Evolutionary conservation across 2,797 vertebrate species (phyloP).

Genomic region (Lagodon rhomboides): DNA sequence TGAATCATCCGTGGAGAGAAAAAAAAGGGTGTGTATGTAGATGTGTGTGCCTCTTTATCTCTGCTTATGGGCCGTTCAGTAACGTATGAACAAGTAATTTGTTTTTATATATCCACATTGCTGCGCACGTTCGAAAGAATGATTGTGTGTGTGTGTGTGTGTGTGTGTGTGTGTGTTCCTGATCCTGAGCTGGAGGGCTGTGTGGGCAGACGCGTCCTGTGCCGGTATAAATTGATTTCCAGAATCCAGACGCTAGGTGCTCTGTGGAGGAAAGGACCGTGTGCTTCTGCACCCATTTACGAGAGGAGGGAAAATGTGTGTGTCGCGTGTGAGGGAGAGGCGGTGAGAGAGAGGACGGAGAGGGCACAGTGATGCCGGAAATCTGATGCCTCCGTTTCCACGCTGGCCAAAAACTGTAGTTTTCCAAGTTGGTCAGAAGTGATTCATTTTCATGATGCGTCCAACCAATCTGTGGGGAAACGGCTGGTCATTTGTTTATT

Average conservation of each 20-base stretch:
- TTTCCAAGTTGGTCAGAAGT: slow-evolving; percentile 19
- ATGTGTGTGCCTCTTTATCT: slow-evolving; percentile 53
- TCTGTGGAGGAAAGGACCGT: slow-evolving; percentile 52
- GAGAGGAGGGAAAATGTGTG: slow-evolving; percentile 52
- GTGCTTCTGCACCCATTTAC: slow-evolving; percentile 59
- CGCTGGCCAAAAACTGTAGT: slow-evolving; percentile 14
- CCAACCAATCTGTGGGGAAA: slow-evolving; percentile 5
- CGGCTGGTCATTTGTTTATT: slow-evolving; percentile 51
- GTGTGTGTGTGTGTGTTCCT: slow-evolving; percentile 33
- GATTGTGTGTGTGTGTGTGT: slow-evolving; percentile 22
- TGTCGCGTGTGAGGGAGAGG: slow-evolving; percentile 23
- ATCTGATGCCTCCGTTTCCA: slow-evolving; percentile 35
- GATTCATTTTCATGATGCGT: slow-evolving; percentile 18
- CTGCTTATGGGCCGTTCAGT: slow-evolving; percentile 49
- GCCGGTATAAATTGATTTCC: slow-evolving; percentile 76
- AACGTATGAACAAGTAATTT: slow-evolving; percentile 67
- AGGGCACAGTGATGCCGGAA: slow-evolving; percentile 14
- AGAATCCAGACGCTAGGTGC: slow-evolving; percentile 64
- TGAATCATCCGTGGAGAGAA: slow-evolving; percentile 64
- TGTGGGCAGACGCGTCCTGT: slow-evolving; percentile 73
- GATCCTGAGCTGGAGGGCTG: slow-evolving; percentile 65
- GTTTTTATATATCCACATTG: slow-evolving; percentile 45
- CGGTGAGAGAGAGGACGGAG: not conserved
- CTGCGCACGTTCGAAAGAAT: slow-evolving; percentile 23
- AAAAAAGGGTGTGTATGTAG: slow-evolving; percentile 17